Base-by-base conservation (phyloP, 2,888 invertebrate genomes). In the Lordiphosa andalusiaca region DNA sequence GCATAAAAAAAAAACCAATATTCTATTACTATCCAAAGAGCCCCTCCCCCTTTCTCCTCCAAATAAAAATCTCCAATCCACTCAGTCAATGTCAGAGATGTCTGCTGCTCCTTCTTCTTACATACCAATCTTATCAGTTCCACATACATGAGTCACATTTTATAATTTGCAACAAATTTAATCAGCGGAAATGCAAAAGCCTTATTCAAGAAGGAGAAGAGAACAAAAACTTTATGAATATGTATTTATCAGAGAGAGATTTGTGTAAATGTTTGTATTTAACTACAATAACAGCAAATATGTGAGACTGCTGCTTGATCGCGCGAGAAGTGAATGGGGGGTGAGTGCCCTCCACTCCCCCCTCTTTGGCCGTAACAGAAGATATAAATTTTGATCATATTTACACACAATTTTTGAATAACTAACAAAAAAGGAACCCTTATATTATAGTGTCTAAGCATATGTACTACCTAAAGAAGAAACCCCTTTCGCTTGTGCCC, bases 231-330 rank as follows among this genome's bases (percentile, higher is more conserved):
- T 41, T 50, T 39, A 54, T 39, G 48, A 35, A 38, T 39, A 39
- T 37, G 19, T 49, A 46, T 56, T 49, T 57, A 57, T 57, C 46
- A 39, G 39, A 52, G 52, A 55, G 51, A 47, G 13, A 52, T 16
- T 33, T 41, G 23, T 52, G 40, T 47, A 50, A 40, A 40, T 53
- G 38, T 37, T 37, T 35, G 44, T 44, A 47, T 37, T 30, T 51
- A 57, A 78, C 62, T 71, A 82, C 69, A 72, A 72, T 76, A 84
- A 81, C 71, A 61, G 82, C 69, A 73, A 77, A 78, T 76, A 71
- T 74, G 78, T 84, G 78, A 78, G 78, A 78, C 78, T 78, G 78
- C 73, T 72, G 61, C 54, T 63, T 58, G 33, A 44, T 33, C 23
- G 44, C 30, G 62, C 65, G 60, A 53, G 52, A 49, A 38, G 58